Evolutionary conservation across 2,113 vertebrate species (phyloP), one percentile per base, ranked within the genome.

Genomic region (Etheostoma cragini): DNA sequence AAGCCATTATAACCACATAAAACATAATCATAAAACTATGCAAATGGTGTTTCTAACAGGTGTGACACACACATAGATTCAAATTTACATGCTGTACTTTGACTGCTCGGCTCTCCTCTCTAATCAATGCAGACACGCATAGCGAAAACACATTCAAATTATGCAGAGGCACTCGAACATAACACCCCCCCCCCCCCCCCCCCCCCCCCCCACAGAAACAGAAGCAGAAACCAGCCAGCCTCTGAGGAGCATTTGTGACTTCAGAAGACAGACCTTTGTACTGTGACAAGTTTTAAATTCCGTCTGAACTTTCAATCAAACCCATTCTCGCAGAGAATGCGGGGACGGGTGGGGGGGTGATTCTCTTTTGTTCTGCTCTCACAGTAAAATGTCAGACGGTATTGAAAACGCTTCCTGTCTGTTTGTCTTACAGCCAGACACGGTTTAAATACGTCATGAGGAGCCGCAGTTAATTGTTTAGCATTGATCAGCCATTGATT

Each of bases 241-340:
- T 71, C 80, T 5, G 54, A 82, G 87, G 70, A 87, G 80, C 77
- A 80, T 64, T 84, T 47, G 83, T 73, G 64, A 67, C 74, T 81
- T 80, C 76, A 78, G 62, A 85, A 68, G 81, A 75, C 71, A 84
- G 69, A 91, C 83, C 80, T 81, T 88, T 72, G 57, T 78, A 50
- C 71, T 66, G 62, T 57, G 79, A 88, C 72, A 84, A 74, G 58
- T 89, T 92, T 85, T 74, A 82, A 86, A 91, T 86, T 87, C 79
- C 2, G 11, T 83, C 79, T 92, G 89, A 91, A 89, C 86, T 87
- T 88, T 89, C 83, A 87, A 88, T 92, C 83, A 82, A 79, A 80
- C 70, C 76, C 35, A 54, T 69, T 81, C 76, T 76, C 33, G 2
- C 65, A 58, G 80, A 8, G 16, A 62, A 50, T 33, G 67, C 56